Evolutionary conservation across 2,113 vertebrate species (phyloP).

Genomic region (Silurus glanis): DNA sequence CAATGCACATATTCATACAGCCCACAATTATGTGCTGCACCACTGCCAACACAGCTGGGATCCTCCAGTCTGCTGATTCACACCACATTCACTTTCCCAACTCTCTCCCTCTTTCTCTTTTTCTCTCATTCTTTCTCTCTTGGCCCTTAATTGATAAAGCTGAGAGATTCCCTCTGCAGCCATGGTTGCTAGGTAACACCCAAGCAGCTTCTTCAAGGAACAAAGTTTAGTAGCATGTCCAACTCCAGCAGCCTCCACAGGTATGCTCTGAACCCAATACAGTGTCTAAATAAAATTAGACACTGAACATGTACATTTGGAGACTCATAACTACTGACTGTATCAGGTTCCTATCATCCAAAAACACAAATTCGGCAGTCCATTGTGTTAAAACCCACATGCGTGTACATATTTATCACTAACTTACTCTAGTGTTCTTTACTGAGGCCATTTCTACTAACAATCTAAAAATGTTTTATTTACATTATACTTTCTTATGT

Average conservation of each 20-base stretch:
- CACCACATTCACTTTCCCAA: slow-evolving; percentile 3
- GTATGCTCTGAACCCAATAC: slow-evolving; percentile 17
- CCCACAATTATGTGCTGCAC: not conserved
- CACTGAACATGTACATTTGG: not conserved
- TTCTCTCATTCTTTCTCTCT: slow-evolving; percentile 14
- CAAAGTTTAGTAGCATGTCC: slow-evolving; percentile 60
- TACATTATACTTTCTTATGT: not conserved
- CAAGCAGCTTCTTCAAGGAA: slow-evolving; percentile 62
- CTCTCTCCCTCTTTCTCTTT: slow-evolving; percentile 23
- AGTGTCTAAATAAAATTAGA: slow-evolving; percentile 4
- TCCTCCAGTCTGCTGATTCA: slow-evolving; percentile 47
- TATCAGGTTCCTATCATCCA: not conserved
- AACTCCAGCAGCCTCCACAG: slow-evolving; percentile 53
- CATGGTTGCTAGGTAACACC: slow-evolving; percentile 71
- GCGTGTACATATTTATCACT: not conserved
- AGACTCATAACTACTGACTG: not conserved
- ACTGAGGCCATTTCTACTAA: not conserved
- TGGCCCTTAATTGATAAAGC: slow-evolving; percentile 56
- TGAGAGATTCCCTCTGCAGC: slow-evolving; percentile 53
- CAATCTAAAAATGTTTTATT: not conserved
- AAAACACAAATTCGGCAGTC: not conserved
- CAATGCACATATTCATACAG: not conserved
- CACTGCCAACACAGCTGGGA: slow-evolving; percentile 28
- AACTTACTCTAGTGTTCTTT: not conserved
- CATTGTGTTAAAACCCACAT: not conserved